These are phyloP conservation scores for Nasonovia ribisnigri DNA, from an alignment of 2,888 invertebrate species.

Conservation along the genomic window DNA sequence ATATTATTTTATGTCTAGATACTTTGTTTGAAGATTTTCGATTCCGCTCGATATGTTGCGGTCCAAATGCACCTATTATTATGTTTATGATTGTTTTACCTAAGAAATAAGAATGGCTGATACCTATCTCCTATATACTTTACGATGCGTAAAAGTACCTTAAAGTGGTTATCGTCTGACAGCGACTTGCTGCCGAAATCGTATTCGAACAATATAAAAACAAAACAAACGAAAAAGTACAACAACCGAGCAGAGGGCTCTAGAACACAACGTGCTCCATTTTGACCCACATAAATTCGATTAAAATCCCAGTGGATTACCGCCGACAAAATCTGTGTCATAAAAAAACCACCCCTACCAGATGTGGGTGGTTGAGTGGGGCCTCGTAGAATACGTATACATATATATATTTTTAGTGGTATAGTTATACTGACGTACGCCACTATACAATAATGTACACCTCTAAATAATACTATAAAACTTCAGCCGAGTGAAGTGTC, in stretches of 20 bases:
- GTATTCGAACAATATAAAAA: background rate
- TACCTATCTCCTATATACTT: background rate
- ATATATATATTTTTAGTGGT: background rate
- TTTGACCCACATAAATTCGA: slow-evolving; percentile 44
- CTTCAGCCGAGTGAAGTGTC: background rate
- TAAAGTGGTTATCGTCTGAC: background rate
- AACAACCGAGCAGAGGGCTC: background rate
- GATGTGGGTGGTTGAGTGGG: background rate
- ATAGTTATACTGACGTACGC: background rate
- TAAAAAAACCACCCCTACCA: background rate
- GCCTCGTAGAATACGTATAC: background rate
- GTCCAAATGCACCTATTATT: background rate
- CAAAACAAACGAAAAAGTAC: background rate
- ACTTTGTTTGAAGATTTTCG: background rate
- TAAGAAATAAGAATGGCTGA: background rate
- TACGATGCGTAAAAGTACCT: background rate
- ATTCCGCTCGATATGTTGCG: background rate
- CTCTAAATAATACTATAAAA: background rate
- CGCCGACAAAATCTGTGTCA: slow-evolving; percentile 26
- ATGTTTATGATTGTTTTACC: background rate
- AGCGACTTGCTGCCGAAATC: background rate
- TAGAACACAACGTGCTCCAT: background rate
- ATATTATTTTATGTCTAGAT: background rate
- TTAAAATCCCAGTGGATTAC: slow-evolving; percentile 35
- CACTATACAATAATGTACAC: background rate